Evolutionary conservation across 2,888 invertebrate species (phyloP), one percentile per base, ranked within the genome.

Genomic region (Drosophila birchii): DNA sequence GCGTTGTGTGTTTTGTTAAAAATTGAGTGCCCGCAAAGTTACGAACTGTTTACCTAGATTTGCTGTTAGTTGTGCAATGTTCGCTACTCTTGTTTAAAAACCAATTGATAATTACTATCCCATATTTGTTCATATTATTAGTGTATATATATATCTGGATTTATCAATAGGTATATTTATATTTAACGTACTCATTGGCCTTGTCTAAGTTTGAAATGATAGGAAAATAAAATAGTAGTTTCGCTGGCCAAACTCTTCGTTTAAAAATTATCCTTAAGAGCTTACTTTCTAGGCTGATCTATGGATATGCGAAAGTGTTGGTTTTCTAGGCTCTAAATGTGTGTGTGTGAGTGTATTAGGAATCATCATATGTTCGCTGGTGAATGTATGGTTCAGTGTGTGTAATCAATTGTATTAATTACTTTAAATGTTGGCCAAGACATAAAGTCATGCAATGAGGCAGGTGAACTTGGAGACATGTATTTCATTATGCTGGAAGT

Each of bases 211-310:
- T 44, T 43, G 57, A 43, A 57, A 75, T 75, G 16, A 53, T 75
- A 64, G 67, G 70, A 73, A 75, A 78, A 56, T 58, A 55, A 79
- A 66, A 78, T 67, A 75, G 78, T 55, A 44, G 53, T 45, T 54
- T 45, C 49, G 34, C 38, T 54, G 36, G 54, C 53, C 34, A 54
- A 34, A 34, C 53, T 45, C 36, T 34, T 55, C 3, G 0, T 83
- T 82, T 74, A 78, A 89, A 85, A 89, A 80, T 85, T 88, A 86
- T 81, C 88, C 86, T 84, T 84, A 84, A 86, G 79, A 86, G 71
- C 87, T 84, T 84, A 84, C 64, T 43, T 12, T 38, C 79, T 86
- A 76, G 53, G 60, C 75, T 75, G 72, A 73, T 73, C 74, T 80
- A 74, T 80, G 58, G 58, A 63, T 75, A 83, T 83, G 79, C 78